Evolutionary conservation across 2,797 vertebrate genomes (phyloP).

Genomic region (Chelon auratus): DNA sequence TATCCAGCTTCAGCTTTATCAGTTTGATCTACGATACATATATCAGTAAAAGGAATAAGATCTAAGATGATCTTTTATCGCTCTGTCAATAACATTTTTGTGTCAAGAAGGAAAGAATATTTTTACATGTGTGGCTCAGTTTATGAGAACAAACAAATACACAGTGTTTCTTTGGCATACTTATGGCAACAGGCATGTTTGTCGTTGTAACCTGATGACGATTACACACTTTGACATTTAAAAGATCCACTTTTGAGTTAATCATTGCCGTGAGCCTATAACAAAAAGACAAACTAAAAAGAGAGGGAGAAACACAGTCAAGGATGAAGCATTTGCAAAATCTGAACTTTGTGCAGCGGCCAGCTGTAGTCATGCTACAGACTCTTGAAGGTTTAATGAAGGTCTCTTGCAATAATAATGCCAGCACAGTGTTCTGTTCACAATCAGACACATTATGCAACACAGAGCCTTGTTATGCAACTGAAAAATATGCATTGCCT

Average conservation of each 20-base stretch:
- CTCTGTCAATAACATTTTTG: not conserved
- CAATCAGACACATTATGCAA: constrained; percentile 34
- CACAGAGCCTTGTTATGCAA: constrained; percentile 23
- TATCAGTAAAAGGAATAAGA: no score
- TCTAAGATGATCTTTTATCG: not conserved
- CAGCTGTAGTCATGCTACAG: not conserved
- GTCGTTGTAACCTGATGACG: not conserved
- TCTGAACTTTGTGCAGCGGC: not conserved
- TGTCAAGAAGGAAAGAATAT: not conserved
- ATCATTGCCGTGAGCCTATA: not conserved
- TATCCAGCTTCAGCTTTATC: no score
- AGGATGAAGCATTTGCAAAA: not conserved
- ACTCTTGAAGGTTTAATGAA: not conserved
- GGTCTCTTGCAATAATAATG: not conserved
- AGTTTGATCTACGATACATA: no score
- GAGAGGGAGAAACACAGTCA: no score
- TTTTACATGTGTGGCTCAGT: not conserved
- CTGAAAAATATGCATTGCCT: constrained; percentile 10
- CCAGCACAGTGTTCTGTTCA: constrained; percentile 20
- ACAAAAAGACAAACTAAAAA: not conserved
- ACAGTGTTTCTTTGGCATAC: not conserved
- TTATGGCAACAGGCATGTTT: not conserved
- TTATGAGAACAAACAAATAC: not conserved
- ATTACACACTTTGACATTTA: no score
- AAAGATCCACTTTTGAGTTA: not conserved